phyloP scores from a whole-genome alignment of 2,888 invertebrate species.

The Branchinecta sandiegonensis region DNA sequence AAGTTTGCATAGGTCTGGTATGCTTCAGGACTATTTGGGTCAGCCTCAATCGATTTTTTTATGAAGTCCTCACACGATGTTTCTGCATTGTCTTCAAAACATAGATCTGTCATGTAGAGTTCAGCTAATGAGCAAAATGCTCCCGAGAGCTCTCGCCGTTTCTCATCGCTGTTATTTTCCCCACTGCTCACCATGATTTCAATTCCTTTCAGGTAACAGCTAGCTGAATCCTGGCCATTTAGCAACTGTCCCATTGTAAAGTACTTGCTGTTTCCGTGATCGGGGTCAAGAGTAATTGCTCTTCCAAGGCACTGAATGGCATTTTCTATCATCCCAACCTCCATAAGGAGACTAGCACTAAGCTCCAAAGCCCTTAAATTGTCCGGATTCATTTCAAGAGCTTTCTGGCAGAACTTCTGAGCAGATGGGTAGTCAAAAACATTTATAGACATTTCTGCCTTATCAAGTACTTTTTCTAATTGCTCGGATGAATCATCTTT shows the following conservation, averaged over 20 bases:
- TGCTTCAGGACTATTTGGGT: constrained; percentile 35
- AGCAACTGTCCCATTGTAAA: constrained; percentile 37
- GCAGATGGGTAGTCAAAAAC: constrained; percentile 36
- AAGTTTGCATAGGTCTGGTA: constrained; percentile 35
- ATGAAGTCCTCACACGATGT: constrained; percentile 33
- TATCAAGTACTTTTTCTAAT: constrained; percentile 21
- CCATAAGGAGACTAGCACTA: constrained; percentile 34
- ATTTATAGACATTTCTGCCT: constrained; percentile 35
- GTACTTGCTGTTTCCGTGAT: constrained; percentile 35
- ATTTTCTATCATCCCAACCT: constrained; percentile 33
- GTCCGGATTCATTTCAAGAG: constrained; percentile 34
- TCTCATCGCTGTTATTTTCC: constrained; percentile 19
- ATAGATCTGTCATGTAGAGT: constrained; percentile 37
- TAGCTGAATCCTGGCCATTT: constrained; percentile 34
- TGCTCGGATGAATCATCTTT: background rate
- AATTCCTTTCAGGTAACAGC: constrained; percentile 36
- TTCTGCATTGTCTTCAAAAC: constrained; percentile 36
- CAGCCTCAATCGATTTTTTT: constrained; percentile 33
- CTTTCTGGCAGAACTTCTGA: constrained; percentile 34
- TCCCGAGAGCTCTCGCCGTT: constrained; percentile 32
- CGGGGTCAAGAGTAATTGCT: constrained; percentile 34
- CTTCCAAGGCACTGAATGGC: constrained; percentile 29
- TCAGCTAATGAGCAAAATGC: constrained; percentile 37
- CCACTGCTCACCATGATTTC: constrained; percentile 32
- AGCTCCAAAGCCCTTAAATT: constrained; percentile 35